Percentiles rank a stretch among this genome's conserved stretches.
Evolutionary conservation across 2,113 vertebrate species (phyloP).

Genomic region (Melanotaenia duboulayi): DNA sequence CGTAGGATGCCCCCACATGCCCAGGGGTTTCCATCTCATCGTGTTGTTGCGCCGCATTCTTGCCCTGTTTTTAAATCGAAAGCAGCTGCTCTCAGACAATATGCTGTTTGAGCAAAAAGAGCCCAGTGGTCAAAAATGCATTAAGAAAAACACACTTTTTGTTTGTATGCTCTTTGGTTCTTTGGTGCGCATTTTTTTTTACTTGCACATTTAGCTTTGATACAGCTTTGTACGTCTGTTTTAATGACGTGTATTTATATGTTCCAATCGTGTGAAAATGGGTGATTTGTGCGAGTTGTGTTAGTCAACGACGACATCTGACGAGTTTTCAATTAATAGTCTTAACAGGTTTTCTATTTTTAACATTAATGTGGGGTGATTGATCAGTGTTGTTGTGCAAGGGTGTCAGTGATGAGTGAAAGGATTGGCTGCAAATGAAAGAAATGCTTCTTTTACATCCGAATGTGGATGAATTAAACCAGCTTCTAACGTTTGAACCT

Average conservation of each 20-base stretch:
- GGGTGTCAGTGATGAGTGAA: not conserved
- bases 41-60: constrained; percentile 48
- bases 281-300: constrained; percentile 16
- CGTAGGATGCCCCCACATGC: constrained; percentile 49
- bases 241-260: constrained; percentile 42
- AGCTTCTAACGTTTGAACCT: no score
- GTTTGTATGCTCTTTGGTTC: constrained; percentile 47
- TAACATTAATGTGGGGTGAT: not conserved
- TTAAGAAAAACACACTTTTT: constrained; percentile 66
- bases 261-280: constrained; percentile 36
- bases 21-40: constrained; percentile 48
- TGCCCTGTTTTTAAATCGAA: constrained; percentile 56
- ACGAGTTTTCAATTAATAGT: not conserved
- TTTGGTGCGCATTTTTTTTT: not conserved
- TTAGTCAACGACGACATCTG: not conserved
- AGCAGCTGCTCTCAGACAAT: constrained; percentile 81
- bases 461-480: no score
- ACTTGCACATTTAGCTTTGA: constrained; percentile 57
- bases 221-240: constrained; percentile 56
- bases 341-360: constrained; percentile 26
- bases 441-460: no score
- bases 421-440: no score
- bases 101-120: constrained; percentile 76
- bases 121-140: constrained; percentile 86
- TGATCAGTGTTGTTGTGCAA: not conserved